Evolutionary conservation across 2,888 invertebrate species (phyloP).

Genomic region (Hirtodrosophila confusa): DNA sequence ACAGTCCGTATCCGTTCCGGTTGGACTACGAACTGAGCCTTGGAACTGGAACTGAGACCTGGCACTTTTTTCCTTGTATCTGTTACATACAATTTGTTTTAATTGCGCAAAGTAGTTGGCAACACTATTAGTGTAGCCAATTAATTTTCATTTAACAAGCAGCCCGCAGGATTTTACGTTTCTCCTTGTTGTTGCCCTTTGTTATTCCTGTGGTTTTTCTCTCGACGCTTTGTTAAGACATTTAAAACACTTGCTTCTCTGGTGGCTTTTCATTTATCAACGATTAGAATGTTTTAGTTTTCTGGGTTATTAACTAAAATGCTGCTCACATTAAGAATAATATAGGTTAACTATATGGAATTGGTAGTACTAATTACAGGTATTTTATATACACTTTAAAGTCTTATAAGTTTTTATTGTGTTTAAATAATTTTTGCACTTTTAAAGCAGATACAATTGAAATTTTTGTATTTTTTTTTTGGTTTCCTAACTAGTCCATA

Average conservation of each 20-base stretch:
- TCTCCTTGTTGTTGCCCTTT: constrained; percentile 9
- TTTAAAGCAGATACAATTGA: too few species aligned
- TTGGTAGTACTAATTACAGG: too few species aligned
- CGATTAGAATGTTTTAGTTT: constrained; percentile 46
- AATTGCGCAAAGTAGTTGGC: constrained; percentile 78
- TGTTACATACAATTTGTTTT: constrained; percentile 79
- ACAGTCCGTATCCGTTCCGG: constrained; percentile 29
- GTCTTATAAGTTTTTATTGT: too few species aligned
- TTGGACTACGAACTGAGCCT: constrained; percentile 31
- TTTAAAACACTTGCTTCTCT: constrained; percentile 49
- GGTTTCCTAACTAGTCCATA: too few species aligned
- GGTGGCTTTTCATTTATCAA: constrained; percentile 58
- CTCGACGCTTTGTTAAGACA: constrained; percentile 47
- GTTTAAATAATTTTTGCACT: too few species aligned
- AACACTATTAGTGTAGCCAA: constrained; percentile 71
- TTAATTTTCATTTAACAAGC: constrained; percentile 76
- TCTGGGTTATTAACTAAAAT: constrained; percentile 42
- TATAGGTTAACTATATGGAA: too few species aligned
- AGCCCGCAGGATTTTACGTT: constrained; percentile 58
- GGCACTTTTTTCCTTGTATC: constrained; percentile 53
- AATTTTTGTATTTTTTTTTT: too few species aligned
- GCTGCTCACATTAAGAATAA: constrained; percentile 10
- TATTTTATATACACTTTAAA: too few species aligned
- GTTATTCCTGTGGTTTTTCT: constrained; percentile 20
- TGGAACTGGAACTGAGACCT: constrained; percentile 21